These are phyloP conservation scores for Catocala sponsa DNA, from an alignment of 2,888 invertebrate genomes.

Conservation along the genomic window DNA sequence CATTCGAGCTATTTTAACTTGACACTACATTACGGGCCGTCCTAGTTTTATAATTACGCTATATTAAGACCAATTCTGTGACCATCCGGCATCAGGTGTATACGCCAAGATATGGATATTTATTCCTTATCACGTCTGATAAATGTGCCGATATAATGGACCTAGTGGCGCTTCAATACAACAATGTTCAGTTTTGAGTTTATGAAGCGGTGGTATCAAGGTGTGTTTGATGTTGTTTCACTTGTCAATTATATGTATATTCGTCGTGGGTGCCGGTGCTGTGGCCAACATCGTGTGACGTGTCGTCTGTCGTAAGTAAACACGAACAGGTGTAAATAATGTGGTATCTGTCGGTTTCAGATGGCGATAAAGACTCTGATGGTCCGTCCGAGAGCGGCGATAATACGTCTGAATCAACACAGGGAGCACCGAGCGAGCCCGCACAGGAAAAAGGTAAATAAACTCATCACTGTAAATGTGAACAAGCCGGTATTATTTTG, in stretches of 20 bases:
- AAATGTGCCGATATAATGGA: constrained; percentile 73
- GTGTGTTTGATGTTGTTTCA: constrained; percentile 63
- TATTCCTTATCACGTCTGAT: constrained; percentile 72
- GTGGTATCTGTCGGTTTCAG: constrained; percentile 65
- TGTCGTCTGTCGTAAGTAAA: constrained; percentile 51
- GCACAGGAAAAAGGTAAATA: constrained; percentile 84
- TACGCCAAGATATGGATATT: constrained; percentile 64
- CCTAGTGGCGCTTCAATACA: constrained; percentile 61
- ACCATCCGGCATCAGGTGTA: constrained; percentile 37
- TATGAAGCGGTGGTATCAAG: constrained; percentile 82
- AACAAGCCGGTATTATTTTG: constrained; percentile 3
- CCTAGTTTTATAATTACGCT: constrained; percentile 59
- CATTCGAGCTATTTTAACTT: constrained; percentile 66
- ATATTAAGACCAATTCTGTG: constrained; percentile 55
- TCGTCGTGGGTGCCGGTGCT: neutral
- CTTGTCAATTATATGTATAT: constrained; percentile 19
- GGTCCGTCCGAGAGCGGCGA: constrained; percentile 86
- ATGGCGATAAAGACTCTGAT: constrained; percentile 87
- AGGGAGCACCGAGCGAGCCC: constrained; percentile 79
- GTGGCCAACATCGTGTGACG: constrained; percentile 30
- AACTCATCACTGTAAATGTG: constrained; percentile 19
- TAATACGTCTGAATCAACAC: constrained; percentile 83
- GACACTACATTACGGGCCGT: constrained; percentile 51
- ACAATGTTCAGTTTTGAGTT: constrained; percentile 85
- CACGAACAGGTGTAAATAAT: constrained; percentile 53